Evolutionary conservation across 1,140 invertebrate genomes (phyloP), one percentile per base, ranked within the genome.

Genomic region (Zaprionus davidi): DNA sequence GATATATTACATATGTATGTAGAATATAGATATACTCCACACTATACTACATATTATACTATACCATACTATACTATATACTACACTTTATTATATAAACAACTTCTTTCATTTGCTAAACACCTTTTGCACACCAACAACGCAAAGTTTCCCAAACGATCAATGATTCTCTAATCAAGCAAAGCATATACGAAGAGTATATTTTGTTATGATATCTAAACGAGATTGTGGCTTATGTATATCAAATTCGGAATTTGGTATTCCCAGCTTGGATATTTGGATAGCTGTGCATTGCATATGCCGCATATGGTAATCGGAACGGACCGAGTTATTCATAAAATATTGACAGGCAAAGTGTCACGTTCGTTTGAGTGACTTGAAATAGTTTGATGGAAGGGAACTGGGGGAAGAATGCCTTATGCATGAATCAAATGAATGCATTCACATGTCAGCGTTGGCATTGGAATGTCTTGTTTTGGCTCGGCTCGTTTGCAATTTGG

Each of bases 341-440:
- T 51, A 51, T 51, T 22, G 20, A 51, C 11, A 2, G 5, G 46
- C 46, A 4, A 12, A 13, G 46, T 51, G 46, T 24, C 46, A 51
- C 20, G 46, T 51, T 51, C 11, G 46, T 13, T 24, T 20, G 46
- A 51, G 20, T 51, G 38, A 46, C 41, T 15, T n/a, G 51, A 20
- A 7, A 17, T 13, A n/a, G 62, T 70, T 44, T 57, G 2, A 12
- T 51, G 38, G 38, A 5, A 5, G 5, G 3, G 12, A 58, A 49
- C 3, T 6, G 26, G 1, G 26, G 13, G n/a, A 36, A 63, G 65
- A 46, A 22, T 71, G 31, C 46, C 56, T 51, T 59, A 67, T 67
- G 59, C 63, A 67, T 67, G 60, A 67, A 73, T 67, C 41, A 49
- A 63, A 34, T 53, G 53, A 56, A 58, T 64, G 60, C 69, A 65